Base-by-base conservation (phyloP, 2,888 invertebrate species). In the Morpho achilles region DNA sequence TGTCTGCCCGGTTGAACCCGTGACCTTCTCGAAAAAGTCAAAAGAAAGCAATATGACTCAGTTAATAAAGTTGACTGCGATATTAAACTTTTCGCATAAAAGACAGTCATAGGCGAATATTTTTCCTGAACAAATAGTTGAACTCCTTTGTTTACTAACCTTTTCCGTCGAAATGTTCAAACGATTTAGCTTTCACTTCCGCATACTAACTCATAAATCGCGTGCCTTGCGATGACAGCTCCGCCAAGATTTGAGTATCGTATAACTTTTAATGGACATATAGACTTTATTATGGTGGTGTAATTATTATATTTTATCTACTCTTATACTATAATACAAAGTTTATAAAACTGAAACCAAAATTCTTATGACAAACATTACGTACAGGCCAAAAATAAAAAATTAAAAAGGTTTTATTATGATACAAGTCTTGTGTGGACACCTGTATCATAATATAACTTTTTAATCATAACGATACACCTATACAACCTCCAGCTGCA, bases 191-290 rank as follows among this genome's bases (percentile, higher is more conserved):
- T 51, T 60, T 54, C 58, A 55, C 50, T 53, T 60, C 40, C 55
- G 23, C 10, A 39, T 46, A 50, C 52, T 60, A 60, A 60, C 58
- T 63, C 60, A 44, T 48, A 23, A 10, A 63, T 63, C 56, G 63
- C 63, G 60, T 63, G 62, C 32, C 41, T n/a, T 40, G 7, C 46
- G 50, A 47, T 48, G 50, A 50, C 58, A 56, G 43, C 7, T n/a
- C 47, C 55, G 58, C 56, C 53, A 60, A 58, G 50, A 51, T 56
- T 57, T 42, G 8, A 50, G 52, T 40, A 52, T 56, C 50, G 42
- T 44, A 51, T 42, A 48, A 41, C 32, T 51, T 43, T 50, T 9
- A 10, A 44, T 9, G 9, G 42, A 23, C 43, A 39, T 58, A 50
- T 46, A 41, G 8, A 54, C 41, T 54, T 41, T 50, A 50, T 23